phyloP scores from a whole-genome alignment of 2,888 invertebrate genomes.

The Trypoxylon attenuatum region DNA sequence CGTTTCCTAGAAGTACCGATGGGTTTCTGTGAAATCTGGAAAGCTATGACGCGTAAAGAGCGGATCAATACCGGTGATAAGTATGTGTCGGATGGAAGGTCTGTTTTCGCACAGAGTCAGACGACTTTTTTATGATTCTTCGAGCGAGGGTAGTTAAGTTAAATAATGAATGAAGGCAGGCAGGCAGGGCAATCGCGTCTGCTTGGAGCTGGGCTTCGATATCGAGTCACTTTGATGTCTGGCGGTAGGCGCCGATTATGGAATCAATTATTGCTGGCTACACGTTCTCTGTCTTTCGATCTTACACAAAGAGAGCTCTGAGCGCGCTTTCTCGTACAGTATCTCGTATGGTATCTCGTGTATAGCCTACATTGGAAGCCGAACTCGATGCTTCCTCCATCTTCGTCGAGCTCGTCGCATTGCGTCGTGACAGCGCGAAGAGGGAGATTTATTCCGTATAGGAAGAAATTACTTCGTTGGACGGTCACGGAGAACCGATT shows the following conservation, averaged over 20 bases:
- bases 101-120: no score
- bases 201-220: slow-evolving; percentile 23
- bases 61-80: no score
- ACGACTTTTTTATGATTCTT: slow-evolving; percentile 43
- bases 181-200: slow-evolving; percentile 29
- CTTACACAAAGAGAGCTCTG: no score
- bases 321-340: slow-evolving; percentile 26
- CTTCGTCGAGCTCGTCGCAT: slow-evolving; percentile 10
- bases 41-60: no score
- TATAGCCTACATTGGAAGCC: neutral
- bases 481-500: slow-evolving; percentile 57
- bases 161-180: slow-evolving; percentile 57
- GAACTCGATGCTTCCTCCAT: neutral
- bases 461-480: slow-evolving; percentile 52
- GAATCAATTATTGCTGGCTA: slow-evolving; percentile 63
- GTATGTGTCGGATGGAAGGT: no score
- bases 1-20: no score
- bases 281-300: no score
- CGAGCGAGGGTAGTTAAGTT: slow-evolving; percentile 47
- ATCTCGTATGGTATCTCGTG: slow-evolving; percentile 13
- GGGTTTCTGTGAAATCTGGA: no score
- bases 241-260: slow-evolving; percentile 60
- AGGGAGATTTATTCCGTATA: slow-evolving; percentile 53
- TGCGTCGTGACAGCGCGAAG: slow-evolving; percentile 20
- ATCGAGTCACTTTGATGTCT: slow-evolving; percentile 59